Percentiles rank a stretch among this genome's conserved stretches.
Conservation (phyloP, 1,140 invertebrate species). For the Ceratosolen fusciceps region DNA sequence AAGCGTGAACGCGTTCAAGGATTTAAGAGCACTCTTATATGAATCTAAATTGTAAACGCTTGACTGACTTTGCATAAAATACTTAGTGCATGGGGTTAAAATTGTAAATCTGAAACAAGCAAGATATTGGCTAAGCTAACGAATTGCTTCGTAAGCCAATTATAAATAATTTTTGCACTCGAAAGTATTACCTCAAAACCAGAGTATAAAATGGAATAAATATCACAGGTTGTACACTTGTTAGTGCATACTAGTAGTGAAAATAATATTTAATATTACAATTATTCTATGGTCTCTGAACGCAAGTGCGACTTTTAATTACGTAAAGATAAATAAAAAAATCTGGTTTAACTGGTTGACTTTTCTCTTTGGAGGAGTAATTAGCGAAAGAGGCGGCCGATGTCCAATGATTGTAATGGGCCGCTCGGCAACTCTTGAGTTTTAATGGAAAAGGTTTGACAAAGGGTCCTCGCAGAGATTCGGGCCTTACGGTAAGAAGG, state of each 20-base stretch:
- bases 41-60: background rate
- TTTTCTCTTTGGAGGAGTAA: background rate
- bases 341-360: background rate
- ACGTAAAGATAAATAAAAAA: conserved; percentile 11
- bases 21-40: background rate
- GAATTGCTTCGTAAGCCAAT: background rate
- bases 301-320: conserved; percentile 20
- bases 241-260: background rate
- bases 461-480: background rate
- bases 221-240: background rate
- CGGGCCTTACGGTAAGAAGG: background rate
- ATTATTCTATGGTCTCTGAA: background rate
- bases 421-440: conserved; percentile 3
- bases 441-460: too few species aligned
- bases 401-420: background rate
- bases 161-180: background rate
- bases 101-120: background rate
- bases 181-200: background rate
- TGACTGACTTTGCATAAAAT: background rate
- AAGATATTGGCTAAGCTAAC: background rate
- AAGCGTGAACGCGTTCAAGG: background rate
- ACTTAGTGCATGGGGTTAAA: background rate
- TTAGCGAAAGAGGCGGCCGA: background rate
- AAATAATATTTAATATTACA: conserved; percentile 10
- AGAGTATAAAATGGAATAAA: conserved; percentile 3